Base-by-base conservation (phyloP, 1,140 invertebrate species). In the Tetraneura akinire region DNA sequence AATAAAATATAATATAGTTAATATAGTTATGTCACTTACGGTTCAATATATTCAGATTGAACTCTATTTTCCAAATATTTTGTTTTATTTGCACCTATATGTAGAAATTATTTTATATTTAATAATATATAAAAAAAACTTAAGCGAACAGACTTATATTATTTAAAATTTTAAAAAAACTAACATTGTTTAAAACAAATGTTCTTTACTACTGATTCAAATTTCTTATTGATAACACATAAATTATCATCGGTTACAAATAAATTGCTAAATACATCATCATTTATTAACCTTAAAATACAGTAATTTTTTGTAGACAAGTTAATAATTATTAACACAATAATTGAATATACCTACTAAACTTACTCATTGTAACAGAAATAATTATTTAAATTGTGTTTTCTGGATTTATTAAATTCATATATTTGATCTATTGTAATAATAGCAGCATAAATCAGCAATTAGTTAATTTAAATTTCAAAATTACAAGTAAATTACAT, bases 251-350 rank as follows among this genome's bases (percentile, higher is more conserved):
- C 23, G 16, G 68, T 45, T 29, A 71, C 47, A 26, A 71, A 71
- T 71, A 71, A 71, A 51, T 71, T 23, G 11, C 13, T 18, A 23
- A 71, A 71, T n/a, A 71, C 68, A 26, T 71, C 68, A 9, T 71
- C 68, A 71, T 71, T 71, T 18, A 51, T 49, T 71, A 71, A 71
- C 23, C 68, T 71, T 71, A 29, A 11, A 37, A 51, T 70, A 71
- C 45, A 51, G n/a, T n/a, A 21, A n/a, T n/a, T n/a, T n/a, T n/a
- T n/a, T n/a, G 55, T 55, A 26, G 13, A n/a, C n/a, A n/a, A n/a
- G 55, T 57, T 13, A 21, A 37, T n/a, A n/a, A n/a, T n/a, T n/a
- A n/a, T n/a, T 66, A 66, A 66, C 42, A 18, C 8, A 51, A 4
- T 10, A 16, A 51, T 29, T 71, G 8, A 51, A 49, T 18, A 51